A percentile compares a stretch with the other conserved stretches of the same genome.
Conservation (phyloP, 2,888 invertebrate genomes). For the Mimumesa dahlbomi region DNA sequence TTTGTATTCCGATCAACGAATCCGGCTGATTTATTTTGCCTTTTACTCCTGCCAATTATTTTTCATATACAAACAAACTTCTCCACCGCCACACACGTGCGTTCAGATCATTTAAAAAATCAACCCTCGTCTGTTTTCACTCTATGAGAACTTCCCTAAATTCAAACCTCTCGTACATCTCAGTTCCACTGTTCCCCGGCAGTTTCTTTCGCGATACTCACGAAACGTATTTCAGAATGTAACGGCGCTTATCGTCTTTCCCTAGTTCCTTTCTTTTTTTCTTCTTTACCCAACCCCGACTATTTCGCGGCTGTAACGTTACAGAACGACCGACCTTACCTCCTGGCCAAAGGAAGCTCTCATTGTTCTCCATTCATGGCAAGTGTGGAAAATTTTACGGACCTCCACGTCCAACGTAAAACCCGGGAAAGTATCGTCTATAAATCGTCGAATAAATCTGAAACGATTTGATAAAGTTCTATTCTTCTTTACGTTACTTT, state of each 20-base stretch:
- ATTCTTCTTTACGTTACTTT: too few relatives aligned
- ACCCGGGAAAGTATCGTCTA: background rate
- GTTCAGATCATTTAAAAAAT: too few relatives aligned
- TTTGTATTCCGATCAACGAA: background rate
- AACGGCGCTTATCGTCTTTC: conserved; percentile 15
- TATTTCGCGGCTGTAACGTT: conserved; percentile 13
- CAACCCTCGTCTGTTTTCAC: too few relatives aligned
- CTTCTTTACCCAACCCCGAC: conserved; percentile 8
- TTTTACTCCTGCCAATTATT: too few relatives aligned
- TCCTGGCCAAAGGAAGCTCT: conserved; percentile 5
- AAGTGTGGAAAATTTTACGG: background rate
- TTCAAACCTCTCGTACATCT: background rate
- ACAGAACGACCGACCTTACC: conserved; percentile 13
- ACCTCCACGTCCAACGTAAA: background rate
- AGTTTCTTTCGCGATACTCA: conserved; percentile 6
- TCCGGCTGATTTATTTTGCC: too few relatives aligned
- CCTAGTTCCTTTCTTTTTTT: conserved; percentile 1
- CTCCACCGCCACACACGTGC: too few relatives aligned
- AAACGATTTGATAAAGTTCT: background rate
- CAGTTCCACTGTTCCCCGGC: background rate
- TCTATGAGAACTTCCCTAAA: background rate
- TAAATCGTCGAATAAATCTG: background rate
- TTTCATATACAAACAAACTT: too few relatives aligned
- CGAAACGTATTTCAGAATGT: background rate
- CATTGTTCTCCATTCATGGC: conserved; percentile 24